Base-by-base conservation (phyloP, 2,113 vertebrate species). In the Microcebus tavaratra region DNA sequence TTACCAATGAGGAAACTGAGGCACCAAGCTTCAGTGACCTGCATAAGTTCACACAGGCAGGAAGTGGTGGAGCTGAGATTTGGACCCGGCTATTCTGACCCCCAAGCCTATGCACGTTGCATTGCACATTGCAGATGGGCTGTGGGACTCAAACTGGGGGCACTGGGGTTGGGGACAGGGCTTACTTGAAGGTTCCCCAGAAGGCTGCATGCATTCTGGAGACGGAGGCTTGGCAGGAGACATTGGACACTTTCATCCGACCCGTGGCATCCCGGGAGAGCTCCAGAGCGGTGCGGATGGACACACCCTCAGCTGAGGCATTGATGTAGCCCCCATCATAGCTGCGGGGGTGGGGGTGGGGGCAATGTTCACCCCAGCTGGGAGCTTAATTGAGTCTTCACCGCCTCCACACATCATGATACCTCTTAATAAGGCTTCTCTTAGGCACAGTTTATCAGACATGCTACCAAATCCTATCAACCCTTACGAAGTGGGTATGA, bases 321-420 rank as follows among this genome's bases (percentile, higher is more conserved):
- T 99, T 99, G 96, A 99, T 99, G 91, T 98, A 98, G 53, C 99
- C 99, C 0, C 99, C 98, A 79, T 99, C 99, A 0, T 99, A 99
- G 88, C 99, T 99, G 97, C 63, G 20, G 31, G 86, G n/a, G n/a
- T n/a, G n/a, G 59, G 88, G 5, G 55, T 84, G 88, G 65, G 73
- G 88, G 65, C 61, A 70, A 15, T 27, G 50, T 61, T 93, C 29
- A 65, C 72, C 34, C 86, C 68, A 10, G 14, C 13, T 21, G 48
- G 65, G 65, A 61, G 80, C 61, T 57, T 50, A 48, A 76, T 27
- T 0, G 23, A 59, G 59, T 18, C 67, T 12, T 85, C 68, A 18
- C 70, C 18, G 18, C 9, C 4, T 83, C 86, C 6, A 20, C 36
- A 17, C 55, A 50, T 78, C 53, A 20, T 13, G 76, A 88, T 31